phyloP scores from a whole-genome alignment of 2,797 vertebrate genomes.

The Myiothlypis chrysogaster region DNA sequence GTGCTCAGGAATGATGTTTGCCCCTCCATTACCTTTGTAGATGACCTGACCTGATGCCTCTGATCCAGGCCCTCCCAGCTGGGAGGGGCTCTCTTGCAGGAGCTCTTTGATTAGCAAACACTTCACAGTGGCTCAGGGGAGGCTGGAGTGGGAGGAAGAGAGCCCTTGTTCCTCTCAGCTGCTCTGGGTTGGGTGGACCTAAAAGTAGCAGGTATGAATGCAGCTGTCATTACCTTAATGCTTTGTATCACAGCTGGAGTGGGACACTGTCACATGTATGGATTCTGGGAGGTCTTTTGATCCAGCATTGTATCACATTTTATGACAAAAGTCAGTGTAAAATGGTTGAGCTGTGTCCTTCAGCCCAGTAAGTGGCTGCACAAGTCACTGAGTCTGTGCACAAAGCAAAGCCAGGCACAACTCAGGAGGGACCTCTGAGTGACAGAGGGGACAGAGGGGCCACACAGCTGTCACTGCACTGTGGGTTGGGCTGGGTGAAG shows the following conservation, averaged over 20 bases:
- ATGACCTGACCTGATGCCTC: not conserved
- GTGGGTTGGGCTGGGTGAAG: not conserved
- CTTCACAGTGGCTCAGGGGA: not conserved
- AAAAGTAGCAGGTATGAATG: not conserved
- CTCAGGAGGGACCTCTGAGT: not conserved
- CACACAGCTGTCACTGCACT: rapidly evolving
- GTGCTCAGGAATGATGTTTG: not conserved
- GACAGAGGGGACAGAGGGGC: not conserved
- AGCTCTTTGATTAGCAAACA: not conserved
- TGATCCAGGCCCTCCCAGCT: not conserved
- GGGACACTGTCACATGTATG: not conserved
- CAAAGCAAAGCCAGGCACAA: not conserved
- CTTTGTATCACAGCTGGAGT: not conserved
- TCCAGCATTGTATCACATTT: not conserved
- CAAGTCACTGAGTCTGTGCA: not conserved
- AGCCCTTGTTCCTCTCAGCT: not conserved
- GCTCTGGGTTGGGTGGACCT: not conserved
- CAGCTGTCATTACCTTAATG: not conserved
- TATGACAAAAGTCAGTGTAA: not conserved
- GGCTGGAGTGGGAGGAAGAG: not conserved
- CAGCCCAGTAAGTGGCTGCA: not conserved
- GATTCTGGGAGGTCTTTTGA: not conserved
- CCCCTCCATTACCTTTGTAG: not conserved
- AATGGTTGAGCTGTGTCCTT: not conserved
- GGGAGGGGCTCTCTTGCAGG: not conserved